These are phyloP conservation scores for Felis catus DNA, from an alignment of 2,113 vertebrate species.

Conservation along the genomic window DNA sequence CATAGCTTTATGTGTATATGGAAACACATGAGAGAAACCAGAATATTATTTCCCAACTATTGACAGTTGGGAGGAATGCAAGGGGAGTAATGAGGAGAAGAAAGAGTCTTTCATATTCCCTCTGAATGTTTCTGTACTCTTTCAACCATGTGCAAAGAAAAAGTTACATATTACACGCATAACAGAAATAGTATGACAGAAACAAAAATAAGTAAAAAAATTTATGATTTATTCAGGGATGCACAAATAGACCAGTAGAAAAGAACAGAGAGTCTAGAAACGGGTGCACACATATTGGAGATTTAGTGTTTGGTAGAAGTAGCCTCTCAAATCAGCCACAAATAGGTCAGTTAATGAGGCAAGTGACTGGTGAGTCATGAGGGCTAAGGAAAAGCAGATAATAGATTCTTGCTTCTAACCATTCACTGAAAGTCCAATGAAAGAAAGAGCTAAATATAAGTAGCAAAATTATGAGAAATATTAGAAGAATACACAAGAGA, in stretches of 20 bases:
- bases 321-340: background rate
- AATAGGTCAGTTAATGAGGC: background rate
- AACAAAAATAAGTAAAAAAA: background rate
- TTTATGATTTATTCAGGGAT: background rate
- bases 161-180: background rate
- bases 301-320: background rate
- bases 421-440: background rate
- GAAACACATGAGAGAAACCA: slow-evolving; percentile 39
- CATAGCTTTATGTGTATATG: background rate
- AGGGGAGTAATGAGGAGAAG: background rate
- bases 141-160: slow-evolving; percentile 47
- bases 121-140: slow-evolving; percentile 49
- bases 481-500: background rate
- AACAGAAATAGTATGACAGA: slow-evolving; percentile 36
- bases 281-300: background rate
- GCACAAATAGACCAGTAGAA: background rate
- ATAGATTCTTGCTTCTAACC: background rate
- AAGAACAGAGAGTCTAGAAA: background rate
- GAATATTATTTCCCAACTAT: slow-evolving; percentile 6
- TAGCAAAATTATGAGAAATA: background rate
- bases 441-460: background rate
- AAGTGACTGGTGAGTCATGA: background rate
- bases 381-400: background rate
- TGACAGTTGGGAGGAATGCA: background rate
- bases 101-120: slow-evolving; percentile 48